Percentiles rank a stretch among this genome's conserved stretches.
These are phyloP conservation scores for Ormyrus pomaceus DNA, from an alignment of 2,888 invertebrate genomes.

Conservation along the genomic window DNA sequence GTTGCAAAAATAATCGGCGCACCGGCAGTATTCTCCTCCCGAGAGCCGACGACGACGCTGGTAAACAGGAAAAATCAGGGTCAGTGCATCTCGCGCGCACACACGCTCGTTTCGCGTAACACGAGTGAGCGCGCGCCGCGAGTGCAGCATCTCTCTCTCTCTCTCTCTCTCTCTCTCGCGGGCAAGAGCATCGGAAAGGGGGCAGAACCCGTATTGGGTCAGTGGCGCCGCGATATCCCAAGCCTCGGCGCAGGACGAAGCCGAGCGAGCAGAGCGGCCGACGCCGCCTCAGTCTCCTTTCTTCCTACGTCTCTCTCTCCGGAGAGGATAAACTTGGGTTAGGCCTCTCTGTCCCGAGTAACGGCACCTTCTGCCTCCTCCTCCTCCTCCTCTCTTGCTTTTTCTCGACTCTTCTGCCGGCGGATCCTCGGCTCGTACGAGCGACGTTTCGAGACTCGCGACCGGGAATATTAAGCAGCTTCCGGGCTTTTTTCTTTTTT, in stretches of 20 bases:
- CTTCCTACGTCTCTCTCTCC: not conserved
- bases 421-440: too few species aligned
- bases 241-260: constrained; percentile 1
- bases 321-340: constrained; percentile 57
- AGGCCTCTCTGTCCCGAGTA: constrained; percentile 58
- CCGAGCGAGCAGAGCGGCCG: not conserved
- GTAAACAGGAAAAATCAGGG: constrained; percentile 23
- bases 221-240: constrained; percentile 37
- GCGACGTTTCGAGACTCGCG: constrained; percentile 1
- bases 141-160: too few species aligned
- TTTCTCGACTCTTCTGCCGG: not conserved
- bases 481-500: constrained; percentile 15
- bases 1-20: too few species aligned
- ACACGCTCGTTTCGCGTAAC: not conserved
- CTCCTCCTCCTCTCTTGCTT: not conserved
- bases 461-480: constrained; percentile 36
- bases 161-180: too few species aligned
- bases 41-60: too few species aligned
- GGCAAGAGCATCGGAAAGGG: not conserved
- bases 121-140: not conserved
- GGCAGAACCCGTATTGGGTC: constrained; percentile 35
- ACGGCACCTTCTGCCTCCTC: constrained; percentile 30
- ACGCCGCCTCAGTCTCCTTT: not conserved
- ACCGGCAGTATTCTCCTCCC: too few species aligned
- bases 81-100: not conserved